Conservation (phyloP, 2,888 invertebrate species). For the Drosophila recens region DNA sequence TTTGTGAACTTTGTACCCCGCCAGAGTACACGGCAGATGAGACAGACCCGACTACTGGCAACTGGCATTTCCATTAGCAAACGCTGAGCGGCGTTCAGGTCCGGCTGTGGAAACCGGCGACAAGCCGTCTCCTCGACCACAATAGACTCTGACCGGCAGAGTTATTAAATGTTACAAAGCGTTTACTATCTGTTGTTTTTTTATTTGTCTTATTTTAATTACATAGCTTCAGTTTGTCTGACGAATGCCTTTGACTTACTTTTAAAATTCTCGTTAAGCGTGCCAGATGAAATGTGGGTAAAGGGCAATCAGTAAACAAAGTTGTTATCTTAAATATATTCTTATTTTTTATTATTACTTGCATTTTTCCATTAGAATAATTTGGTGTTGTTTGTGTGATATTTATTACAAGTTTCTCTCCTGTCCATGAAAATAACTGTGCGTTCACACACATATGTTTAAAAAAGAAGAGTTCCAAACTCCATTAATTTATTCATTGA, state of each 20-base stretch:
- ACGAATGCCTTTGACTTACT: slow-evolving; percentile 16
- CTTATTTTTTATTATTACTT: not conserved
- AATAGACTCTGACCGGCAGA: slow-evolving; percentile 53
- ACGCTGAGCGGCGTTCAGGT: slow-evolving; percentile 27
- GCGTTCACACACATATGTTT: not conserved
- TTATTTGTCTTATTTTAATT: slow-evolving; percentile 13
- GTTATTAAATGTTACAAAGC: slow-evolving; percentile 39
- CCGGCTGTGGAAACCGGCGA: slow-evolving; percentile 24
- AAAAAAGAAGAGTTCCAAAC: not conserved
- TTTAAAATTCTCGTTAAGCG: slow-evolving; percentile 41
- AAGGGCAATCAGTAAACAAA: slow-evolving; percentile 61
- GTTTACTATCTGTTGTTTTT: slow-evolving; percentile 7
- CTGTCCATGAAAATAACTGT: not conserved
- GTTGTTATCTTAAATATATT: slow-evolving; percentile 14
- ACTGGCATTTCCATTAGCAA: slow-evolving; percentile 43
- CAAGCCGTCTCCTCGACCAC: slow-evolving; percentile 43
- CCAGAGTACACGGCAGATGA: slow-evolving; percentile 19
- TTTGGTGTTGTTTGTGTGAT: not conserved
- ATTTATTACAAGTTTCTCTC: slow-evolving; percentile 10
- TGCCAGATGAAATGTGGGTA: slow-evolving; percentile 56
- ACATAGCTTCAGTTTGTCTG: slow-evolving; percentile 17
- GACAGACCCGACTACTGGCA: slow-evolving; percentile 19
- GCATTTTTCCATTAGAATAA: slow-evolving; percentile 8
- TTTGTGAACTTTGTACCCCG: slow-evolving; percentile 43
- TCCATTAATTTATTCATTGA: not conserved